Evolutionary conservation across 2,113 vertebrate species (phyloP), one percentile per base, ranked within the genome.

Genomic region (Neolamprologus fasciatus): DNA sequence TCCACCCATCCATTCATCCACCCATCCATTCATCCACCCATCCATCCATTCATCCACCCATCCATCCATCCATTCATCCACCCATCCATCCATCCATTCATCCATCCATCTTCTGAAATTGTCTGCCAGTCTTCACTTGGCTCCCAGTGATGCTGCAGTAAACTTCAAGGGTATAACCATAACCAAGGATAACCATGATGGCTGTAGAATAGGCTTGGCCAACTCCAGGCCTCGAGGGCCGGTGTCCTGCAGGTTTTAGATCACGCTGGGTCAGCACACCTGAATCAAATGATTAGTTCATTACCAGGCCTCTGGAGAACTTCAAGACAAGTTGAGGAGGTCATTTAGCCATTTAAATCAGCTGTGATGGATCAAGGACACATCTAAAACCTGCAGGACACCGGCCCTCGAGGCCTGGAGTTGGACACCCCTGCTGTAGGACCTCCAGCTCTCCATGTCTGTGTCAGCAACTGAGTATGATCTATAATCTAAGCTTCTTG

Each of bases 31-130:
- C 1, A 21, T 0, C 3, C 11, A 55, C 0, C n/a, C 3, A 12
- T 1, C 12, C 7, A 26, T 0, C 3, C 19, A n/a, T 0, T 5
- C 4, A 40, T 0, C 4, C 40, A 6, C 0, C 0, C 11, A 42
- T 0, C 2, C 37, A 40, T 0, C 2, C 8, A 19, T 0, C 4
- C 47, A 51, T 0, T 0, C 8, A 37, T 0, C 2, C 40, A 51
- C 0, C 1, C 42, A 45, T 0, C 8, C 4, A 50, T 0, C 2
- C 19, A 9, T 0, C 2, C 19, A 54, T 0, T 2, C 1, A 54
- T 0, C 5, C 11, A 55, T 0, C n/a, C 3, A 12, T 0, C 54
- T 23, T 35, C 58, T 35, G 58, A 63, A 19, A 35, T 33, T 61
- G 28, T 63, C 2, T 61, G 58, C 28, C 58, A 63, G 58, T 63